Conservation (phyloP, 64 coral and sea anemone species). For the Montipora sp. region DNA sequence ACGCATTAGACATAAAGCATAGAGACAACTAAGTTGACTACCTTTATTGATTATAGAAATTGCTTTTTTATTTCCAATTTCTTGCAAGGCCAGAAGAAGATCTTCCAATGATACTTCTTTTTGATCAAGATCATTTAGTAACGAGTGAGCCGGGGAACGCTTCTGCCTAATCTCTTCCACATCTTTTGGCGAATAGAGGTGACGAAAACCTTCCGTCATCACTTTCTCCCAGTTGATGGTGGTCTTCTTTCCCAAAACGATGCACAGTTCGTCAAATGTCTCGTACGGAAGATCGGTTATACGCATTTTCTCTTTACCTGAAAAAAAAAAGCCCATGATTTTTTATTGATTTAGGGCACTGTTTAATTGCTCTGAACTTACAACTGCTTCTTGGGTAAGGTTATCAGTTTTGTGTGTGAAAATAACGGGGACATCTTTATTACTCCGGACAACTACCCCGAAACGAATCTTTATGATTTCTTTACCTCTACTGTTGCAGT, state of each 20-base stretch:
- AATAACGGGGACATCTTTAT: too few species aligned
- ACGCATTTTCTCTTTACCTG: not conserved
- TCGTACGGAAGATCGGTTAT: not conserved
- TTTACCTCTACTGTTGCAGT: too few species aligned
- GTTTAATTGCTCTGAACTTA: too few species aligned
- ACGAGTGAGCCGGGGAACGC: not conserved
- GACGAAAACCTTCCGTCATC: not conserved
- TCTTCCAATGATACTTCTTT: not conserved
- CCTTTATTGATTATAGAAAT: not conserved
- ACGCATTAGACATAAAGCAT: too few species aligned
- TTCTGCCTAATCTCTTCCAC: not conserved
- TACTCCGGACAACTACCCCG: too few species aligned
- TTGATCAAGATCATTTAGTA: not conserved
- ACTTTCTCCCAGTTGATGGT: not conserved
- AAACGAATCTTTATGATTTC: too few species aligned
- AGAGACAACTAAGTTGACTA: not conserved
- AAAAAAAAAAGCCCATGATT: not conserved
- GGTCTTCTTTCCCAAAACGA: not conserved
- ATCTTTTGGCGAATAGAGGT: not conserved
- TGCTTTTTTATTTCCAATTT: not conserved
- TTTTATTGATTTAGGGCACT: too few species aligned
- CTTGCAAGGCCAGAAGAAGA: not conserved
- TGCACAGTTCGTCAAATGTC: not conserved
- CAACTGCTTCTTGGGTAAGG: too few species aligned
- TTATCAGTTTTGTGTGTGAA: too few species aligned